Evolutionary conservation across 2,888 invertebrate genomes (phyloP).

Genomic region (Agrilus mali): DNA sequence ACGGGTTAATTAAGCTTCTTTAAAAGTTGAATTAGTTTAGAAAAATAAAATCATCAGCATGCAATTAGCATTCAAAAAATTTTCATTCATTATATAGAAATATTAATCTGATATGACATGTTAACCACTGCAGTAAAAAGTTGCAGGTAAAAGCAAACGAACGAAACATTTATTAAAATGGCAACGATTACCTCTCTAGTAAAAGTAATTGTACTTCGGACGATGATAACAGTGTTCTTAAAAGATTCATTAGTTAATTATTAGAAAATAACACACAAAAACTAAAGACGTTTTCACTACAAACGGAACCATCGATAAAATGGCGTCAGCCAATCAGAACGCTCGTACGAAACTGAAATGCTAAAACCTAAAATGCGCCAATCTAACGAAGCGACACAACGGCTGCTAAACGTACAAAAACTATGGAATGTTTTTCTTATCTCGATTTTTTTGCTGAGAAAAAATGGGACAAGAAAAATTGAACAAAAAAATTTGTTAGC

Average conservation of each 20-base stretch:
- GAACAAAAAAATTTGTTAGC: too few species aligned
- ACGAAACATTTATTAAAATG: too few species aligned
- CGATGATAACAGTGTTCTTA: constrained; percentile 16
- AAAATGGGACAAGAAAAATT: too few species aligned
- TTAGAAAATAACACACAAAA: constrained; percentile 27
- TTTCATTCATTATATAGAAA: too few species aligned
- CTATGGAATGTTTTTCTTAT: background rate
- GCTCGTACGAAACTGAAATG: constrained; percentile 7
- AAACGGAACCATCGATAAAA: constrained; percentile 30
- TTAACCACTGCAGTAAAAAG: too few species aligned
- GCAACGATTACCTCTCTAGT: constrained; percentile 1
- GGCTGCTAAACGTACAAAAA: background rate
- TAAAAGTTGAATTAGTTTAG: too few species aligned
- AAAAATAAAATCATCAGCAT: too few species aligned
- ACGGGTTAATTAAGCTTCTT: too few species aligned
- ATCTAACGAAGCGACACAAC: constrained; percentile 2
- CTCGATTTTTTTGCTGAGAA: too few species aligned
- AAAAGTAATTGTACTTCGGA: constrained; percentile 22
- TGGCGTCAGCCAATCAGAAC: constrained; percentile 29
- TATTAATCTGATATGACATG: too few species aligned
- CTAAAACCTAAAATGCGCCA: constrained; percentile 4
- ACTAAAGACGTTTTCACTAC: constrained; percentile 29
- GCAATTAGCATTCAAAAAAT: too few species aligned
- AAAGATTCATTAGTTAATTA: constrained; percentile 26
- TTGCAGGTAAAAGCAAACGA: too few species aligned